Base-by-base conservation (phyloP, 1,140 invertebrate genomes). In the Dolichoris vasculosae region DNA sequence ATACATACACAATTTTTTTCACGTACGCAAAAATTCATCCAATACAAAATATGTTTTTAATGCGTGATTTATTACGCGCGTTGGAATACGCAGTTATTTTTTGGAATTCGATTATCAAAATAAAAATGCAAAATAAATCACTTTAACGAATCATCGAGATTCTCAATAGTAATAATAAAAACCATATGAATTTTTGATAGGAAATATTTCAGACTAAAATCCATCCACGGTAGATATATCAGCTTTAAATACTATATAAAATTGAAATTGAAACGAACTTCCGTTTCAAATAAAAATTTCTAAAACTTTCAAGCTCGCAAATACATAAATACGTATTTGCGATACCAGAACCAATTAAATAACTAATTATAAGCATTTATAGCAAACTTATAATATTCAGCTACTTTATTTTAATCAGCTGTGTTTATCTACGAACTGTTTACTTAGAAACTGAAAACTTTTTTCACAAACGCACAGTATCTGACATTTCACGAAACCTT, bases 261-360 rank as follows among this genome's bases (percentile, higher is more conserved):
- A 71, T 71, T 38, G 38, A 71, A 71, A 71, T 71, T 71, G 63
- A 67, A 67, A 67, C n/a, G 63, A 67, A 32, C 67, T 38, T 69
- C 32, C 35, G 32, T 38, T 43, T 26, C 23, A 11, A 43, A 32
- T 40, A 11, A 40, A 73, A 73, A 6, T 43, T 43, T 26, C 1
- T 4, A 38, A 73, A 73, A 73, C 67, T 69, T 69, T 69, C 64
- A 30, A 20, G 32, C 55, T 59, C 67, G 15, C 32, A 20, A 69
- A 69, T 69, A 35, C 13, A 4, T 69, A 69, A 32, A 32, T 38
- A 69, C 32, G 15, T 38, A 38, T 35, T 8, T 17, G 1, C 63
- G 7, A 67, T 67, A 67, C 1, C 8, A 15, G 32, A 43, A 23
- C 38, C 69, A 73, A 73, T 73, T 43, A 43, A 73, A 73, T 43